These are phyloP conservation scores for Darevskia mixta DNA, from an alignment of 2,797 vertebrate genomes.

Conservation along the genomic window DNA sequence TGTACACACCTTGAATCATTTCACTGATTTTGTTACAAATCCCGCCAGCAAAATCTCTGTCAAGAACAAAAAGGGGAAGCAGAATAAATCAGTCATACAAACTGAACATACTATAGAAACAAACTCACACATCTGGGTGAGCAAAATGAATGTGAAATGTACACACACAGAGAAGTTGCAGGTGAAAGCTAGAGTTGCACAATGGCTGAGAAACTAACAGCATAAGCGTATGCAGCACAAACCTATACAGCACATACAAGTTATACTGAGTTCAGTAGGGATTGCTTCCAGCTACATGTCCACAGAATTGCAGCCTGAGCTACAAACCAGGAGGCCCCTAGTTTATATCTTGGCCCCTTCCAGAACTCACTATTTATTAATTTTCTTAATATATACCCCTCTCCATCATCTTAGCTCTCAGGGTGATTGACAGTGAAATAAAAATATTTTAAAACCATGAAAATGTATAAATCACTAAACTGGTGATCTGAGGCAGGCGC, in stretches of 20 bases:
- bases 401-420: not conserved
- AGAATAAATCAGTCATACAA: constrained; percentile 23
- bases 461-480: not conserved
- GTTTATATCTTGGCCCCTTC: not conserved
- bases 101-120: not conserved
- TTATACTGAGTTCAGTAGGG: not conserved
- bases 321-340: not conserved
- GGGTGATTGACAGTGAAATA: not conserved
- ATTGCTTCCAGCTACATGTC: not conserved
- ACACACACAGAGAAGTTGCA: not conserved
- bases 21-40: constrained; percentile 99
- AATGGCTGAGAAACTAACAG: not conserved
- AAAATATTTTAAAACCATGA: not conserved
- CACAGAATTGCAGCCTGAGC: not conserved
- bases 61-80: constrained; percentile 62
- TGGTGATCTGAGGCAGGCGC: not conserved
- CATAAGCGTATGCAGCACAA: not conserved
- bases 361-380: not conserved
- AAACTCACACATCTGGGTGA: too few relatives aligned
- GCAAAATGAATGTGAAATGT: not conserved
- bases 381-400: not conserved
- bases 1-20: constrained; percentile 96
- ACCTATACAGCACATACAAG: not conserved
- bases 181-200: not conserved
- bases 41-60: constrained; percentile 96